Base-by-base conservation (phyloP, 2,888 invertebrate species). In the Ferrisia virgata region DNA sequence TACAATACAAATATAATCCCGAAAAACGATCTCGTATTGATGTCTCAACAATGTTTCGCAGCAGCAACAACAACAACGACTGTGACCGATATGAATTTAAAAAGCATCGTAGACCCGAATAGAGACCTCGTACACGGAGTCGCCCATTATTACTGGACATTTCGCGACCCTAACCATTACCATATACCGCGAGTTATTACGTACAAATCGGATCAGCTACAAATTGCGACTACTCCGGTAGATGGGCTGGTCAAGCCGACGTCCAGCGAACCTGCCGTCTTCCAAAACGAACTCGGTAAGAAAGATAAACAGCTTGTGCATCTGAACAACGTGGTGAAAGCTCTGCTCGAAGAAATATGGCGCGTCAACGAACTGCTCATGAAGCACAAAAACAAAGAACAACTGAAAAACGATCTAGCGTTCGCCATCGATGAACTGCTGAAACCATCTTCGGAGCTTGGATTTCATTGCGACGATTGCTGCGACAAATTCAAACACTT, bases 301-400 rank as follows among this genome's bases (percentile, higher is more conserved):
- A 83, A 83, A 33, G 72, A 83, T 13, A 69, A 76, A 69, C 83
- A 83, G 13, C 76, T 83, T 11, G 47, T 33, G 13, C 83, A 83
- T 40, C 22, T 83, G 47, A 83, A 83, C 31, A 72, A 83, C 76
- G 83, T 83, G 28, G 83, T 83, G 43, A 72, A 76, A 76, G 83
- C 83, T 6, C n/a, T 83, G 31, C 47, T 83, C 8, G 83, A 83
- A 33, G 83, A 83, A 43, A 83, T 83, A 11, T 83, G 76, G 43
- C 69, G 72, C 11, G 28, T 83, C 8, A 83, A 83, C 47, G 83
- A 83, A 31, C 47, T 31, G 0, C 28, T 28, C 18, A 76, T 13
- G 4, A 39, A 28, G 9, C 15, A 76, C 28, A 72, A 69, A 15
- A 83, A 33, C 31, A 39, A 31, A 22, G 83, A 83, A 18, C 43